These are phyloP conservation scores for Rhagologus leucostigma DNA, from an alignment of 2,113 vertebrate genomes.

Conservation along the genomic window DNA sequence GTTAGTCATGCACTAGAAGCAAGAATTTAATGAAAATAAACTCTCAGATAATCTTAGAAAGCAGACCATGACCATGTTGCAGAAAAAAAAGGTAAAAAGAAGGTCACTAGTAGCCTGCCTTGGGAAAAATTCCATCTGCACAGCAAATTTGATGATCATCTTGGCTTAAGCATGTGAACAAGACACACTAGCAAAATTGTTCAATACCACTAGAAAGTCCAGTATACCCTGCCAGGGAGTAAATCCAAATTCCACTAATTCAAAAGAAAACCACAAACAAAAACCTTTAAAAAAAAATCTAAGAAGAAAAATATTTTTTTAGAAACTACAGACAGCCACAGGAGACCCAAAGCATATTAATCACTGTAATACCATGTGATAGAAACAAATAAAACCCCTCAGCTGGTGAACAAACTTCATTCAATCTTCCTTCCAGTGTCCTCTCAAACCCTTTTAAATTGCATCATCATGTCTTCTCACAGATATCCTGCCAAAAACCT, in stretches of 20 bases:
- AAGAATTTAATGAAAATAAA: neutral
- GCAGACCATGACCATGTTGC: neutral
- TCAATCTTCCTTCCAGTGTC: neutral
- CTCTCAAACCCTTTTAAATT: neutral
- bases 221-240: neutral
- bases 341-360: neutral
- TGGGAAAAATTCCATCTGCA: slow-evolving; percentile 2
- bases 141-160: neutral
- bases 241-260: neutral
- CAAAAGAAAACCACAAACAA: neutral
- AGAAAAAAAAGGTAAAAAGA: neutral
- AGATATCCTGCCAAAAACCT: neutral
- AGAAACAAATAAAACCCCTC: fast-evolving
- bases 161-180: neutral
- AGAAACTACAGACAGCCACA: neutral
- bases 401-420: neutral
- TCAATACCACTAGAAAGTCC: neutral
- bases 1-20: neutral
- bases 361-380: neutral
- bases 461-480: neutral
- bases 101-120: neutral
- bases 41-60: slow-evolving; percentile 26
- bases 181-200: neutral
- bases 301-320: neutral
- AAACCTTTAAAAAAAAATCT: neutral